Percentiles rank a stretch among this genome's conserved stretches.
phyloP scores from a whole-genome alignment of 2,797 vertebrate genomes.

The Pseudochaenichthys georgianus region DNA sequence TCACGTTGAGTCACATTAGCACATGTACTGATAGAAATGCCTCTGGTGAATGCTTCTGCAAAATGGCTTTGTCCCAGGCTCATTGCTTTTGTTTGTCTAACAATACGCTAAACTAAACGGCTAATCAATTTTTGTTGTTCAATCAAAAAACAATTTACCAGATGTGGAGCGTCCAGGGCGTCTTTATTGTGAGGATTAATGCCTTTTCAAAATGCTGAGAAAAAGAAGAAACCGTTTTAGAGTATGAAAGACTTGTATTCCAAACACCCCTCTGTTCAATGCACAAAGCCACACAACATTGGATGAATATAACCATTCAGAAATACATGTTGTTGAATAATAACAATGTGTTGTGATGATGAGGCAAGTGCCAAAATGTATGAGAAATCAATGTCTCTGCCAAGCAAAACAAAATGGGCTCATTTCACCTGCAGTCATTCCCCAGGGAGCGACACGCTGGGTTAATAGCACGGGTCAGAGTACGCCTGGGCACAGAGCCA shows the following conservation, averaged over 20 bases:
- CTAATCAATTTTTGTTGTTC: conserved; percentile 30
- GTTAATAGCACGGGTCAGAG: conserved; percentile 60
- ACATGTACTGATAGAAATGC: conserved; percentile 5
- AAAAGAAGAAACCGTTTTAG: neutral
- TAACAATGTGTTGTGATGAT: conserved; percentile 7
- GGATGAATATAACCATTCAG: conserved; percentile 8
- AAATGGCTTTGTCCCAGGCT: conserved; percentile 10
- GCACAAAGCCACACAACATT: neutral
- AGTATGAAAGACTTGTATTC: neutral
- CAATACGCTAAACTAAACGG: conserved; percentile 36
- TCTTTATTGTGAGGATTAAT: conserved; percentile 12
- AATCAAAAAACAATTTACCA: conserved; percentile 23
- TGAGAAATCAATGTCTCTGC: conserved; percentile 37
- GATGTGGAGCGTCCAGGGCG: conserved; percentile 6
- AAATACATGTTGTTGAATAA: conserved; percentile 4
- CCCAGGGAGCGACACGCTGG: conserved; percentile 29
- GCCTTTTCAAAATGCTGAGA: conserved; percentile 1
- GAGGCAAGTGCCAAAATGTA: conserved; percentile 7
- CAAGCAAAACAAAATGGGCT: conserved; percentile 44
- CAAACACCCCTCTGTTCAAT: neutral
- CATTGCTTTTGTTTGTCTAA: conserved; percentile 44
- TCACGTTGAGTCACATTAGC: conserved; percentile 24
- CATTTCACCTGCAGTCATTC: conserved; percentile 60
- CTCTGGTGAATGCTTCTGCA: conserved; percentile 15
- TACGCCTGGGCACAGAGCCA: conserved; percentile 58